Percentiles rank a stretch among this genome's conserved stretches.
phyloP scores from a whole-genome alignment of 2,888 invertebrate species.

The Tiphia femorata region DNA sequence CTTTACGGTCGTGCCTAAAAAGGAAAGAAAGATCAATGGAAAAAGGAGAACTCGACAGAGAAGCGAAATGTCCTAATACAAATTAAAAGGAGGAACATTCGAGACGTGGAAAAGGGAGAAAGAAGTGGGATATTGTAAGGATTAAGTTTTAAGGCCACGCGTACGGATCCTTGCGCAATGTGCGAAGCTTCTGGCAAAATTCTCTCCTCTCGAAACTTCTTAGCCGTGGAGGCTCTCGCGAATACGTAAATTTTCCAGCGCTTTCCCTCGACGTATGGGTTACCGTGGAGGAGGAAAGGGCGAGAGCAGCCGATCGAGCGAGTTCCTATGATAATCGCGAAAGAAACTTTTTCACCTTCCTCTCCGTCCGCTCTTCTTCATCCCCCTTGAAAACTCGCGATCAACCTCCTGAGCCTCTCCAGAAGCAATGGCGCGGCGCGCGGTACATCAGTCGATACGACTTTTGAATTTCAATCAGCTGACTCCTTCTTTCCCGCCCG shows the following conservation, averaged over 20 bases:
- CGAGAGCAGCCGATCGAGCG: conserved; percentile 15
- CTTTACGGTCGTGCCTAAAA: no score
- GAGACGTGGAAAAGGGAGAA: no score
- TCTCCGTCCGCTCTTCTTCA: conserved; percentile 22
- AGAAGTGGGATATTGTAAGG: no score
- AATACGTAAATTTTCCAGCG: conserved; percentile 35
- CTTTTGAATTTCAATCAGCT: conserved; percentile 38
- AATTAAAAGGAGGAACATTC: no score
- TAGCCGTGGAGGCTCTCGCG: conserved; percentile 18
- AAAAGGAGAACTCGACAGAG: no score
- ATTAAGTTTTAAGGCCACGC: no score
- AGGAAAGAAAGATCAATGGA: no score
- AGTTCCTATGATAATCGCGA: conserved; percentile 43
- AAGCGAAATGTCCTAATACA: no score
- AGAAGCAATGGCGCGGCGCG: not conserved
- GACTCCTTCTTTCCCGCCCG: no score
- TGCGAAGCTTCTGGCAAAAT: no score
- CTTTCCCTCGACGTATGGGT: conserved; percentile 1
- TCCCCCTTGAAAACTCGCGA: conserved; percentile 16
- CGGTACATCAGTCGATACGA: conserved; percentile 1
- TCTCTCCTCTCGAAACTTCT: no score
- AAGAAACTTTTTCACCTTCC: conserved; percentile 27
- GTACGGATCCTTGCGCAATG: no score
- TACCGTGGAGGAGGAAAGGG: not conserved
- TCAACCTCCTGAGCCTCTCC: not conserved